phyloP scores from a whole-genome alignment of 2,888 invertebrate genomes.

The Romanomermis culicivorax region DNA sequence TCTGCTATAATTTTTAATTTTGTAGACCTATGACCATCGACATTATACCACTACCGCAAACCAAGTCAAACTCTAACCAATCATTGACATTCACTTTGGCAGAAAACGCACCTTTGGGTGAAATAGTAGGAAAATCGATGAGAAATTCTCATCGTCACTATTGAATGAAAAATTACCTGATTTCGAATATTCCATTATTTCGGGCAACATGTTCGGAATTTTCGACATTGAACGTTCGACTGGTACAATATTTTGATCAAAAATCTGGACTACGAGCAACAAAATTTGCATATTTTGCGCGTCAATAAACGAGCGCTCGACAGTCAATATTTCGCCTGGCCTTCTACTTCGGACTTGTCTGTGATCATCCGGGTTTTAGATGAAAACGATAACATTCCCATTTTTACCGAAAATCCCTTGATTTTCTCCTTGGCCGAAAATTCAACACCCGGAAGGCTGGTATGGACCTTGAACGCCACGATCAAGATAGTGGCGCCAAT shows the following conservation, averaged over 20 bases:
- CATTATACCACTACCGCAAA: no score
- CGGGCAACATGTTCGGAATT: constrained; percentile 10
- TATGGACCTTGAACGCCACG: constrained; percentile 70
- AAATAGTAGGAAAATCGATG: no score
- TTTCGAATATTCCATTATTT: constrained; percentile 4
- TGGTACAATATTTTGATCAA: constrained; percentile 63
- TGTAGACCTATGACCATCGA: no score
- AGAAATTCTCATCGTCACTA: no score
- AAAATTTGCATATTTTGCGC: constrained; percentile 56
- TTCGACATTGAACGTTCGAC: constrained; percentile 64
- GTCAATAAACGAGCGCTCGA: constrained; percentile 33
- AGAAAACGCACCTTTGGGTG: no score
- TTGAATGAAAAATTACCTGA: no score
- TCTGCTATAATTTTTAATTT: no score
- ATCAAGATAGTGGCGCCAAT: constrained; percentile 41
- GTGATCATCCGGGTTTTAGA: constrained; percentile 49
- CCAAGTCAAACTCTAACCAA: no score
- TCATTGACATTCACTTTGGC: no score
- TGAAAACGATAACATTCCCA: constrained; percentile 56
- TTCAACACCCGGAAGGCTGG: constrained; percentile 47
- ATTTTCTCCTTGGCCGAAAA: constrained; percentile 52
- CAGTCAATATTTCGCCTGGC: no score
- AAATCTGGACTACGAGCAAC: constrained; percentile 68
- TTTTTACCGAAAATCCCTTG: constrained; percentile 48
- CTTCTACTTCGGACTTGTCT: neutral